Base-by-base conservation (phyloP, 2,797 vertebrate genomes). In the Hapalemur alaotrensis region DNA sequence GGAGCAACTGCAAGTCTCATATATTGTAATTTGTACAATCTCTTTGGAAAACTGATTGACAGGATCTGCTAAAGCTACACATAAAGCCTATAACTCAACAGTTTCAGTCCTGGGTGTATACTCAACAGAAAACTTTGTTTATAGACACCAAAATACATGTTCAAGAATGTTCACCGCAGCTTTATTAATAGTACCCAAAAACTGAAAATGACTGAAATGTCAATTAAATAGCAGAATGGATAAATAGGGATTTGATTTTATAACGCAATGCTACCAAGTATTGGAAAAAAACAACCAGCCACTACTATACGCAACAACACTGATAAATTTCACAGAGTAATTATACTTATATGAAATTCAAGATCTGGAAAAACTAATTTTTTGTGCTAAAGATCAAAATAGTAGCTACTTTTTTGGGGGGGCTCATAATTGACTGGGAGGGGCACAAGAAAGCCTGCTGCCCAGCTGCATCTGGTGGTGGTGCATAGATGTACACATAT, bases 391-490 rank as follows among this genome's bases (percentile, higher is more conserved):
- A 78, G 50, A 32, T 1, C 5, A 22, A 32, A 32, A 32, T 5
- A 32, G n/a, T 15, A 67, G 25, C 67, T 32, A 18, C 10, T 38
- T 13, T 30, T 30, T 30, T 52, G 52, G 18, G 18, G n/a, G n/a
- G 23, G 50, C 38, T 54, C n/a, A 7, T 13, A 48, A 46, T 1
- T 12, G 52, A 18, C 52, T 12, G 30, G 65, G 23, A 59, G 2
- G 23, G 18, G 23, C 38, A 54, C 61, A 54, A 11, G 50, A 41
- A 73, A 52, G 52, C 30, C 38, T 46, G 28, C n/a, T 52, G 35
- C 6, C 1, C 0, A 20, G 7, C 59, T 63, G 5, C 35, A 32
- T 0, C 2, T 12, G 35, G 61, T 0, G 50, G 48, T 22, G 9
- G 32, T 30, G 18, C 0, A 0, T 20, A 20, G 35, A 15, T 63